Evolutionary conservation across 64 coral and sea anemone species (phyloP).

Genomic region (Actinia equina): DNA sequence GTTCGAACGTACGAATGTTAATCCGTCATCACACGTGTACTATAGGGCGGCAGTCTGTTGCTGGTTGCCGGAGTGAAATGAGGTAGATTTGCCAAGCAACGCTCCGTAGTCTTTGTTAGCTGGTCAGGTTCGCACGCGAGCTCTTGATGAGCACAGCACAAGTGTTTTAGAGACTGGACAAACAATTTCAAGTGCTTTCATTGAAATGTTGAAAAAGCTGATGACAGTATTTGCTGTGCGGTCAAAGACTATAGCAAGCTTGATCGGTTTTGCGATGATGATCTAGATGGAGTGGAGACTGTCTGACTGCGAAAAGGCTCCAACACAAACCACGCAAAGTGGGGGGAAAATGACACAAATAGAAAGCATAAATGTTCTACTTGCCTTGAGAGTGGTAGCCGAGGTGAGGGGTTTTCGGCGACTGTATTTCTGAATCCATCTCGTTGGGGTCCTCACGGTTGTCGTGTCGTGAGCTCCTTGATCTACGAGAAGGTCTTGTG

Average conservation of each 20-base stretch:
- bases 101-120: not conserved
- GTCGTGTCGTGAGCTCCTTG: conserved; percentile 47
- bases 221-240: conserved; percentile 26
- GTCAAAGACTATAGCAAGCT: not conserved
- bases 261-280: not conserved
- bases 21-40: not conserved
- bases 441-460: conserved; percentile 50
- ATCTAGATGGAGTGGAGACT: not conserved
- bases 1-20: not conserved
- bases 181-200: conserved; percentile 56
- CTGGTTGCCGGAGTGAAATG: not conserved
- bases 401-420: conserved; percentile 69
- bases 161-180: conserved; percentile 53
- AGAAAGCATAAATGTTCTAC: not conserved
- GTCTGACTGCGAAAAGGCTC: conserved; percentile 9
- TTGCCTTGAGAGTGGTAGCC: conserved; percentile 67
- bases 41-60: not conserved
- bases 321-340: not conserved
- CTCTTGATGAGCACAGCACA: conserved; percentile 6
- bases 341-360: not conserved
- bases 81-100: conserved; percentile 23
- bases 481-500: conserved; percentile 47
- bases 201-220: conserved; percentile 32
- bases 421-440: conserved; percentile 33
- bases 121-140: not conserved